Base-by-base conservation (phyloP, 2,113 vertebrate species). In the Ceyx cyanopectus region DNA sequence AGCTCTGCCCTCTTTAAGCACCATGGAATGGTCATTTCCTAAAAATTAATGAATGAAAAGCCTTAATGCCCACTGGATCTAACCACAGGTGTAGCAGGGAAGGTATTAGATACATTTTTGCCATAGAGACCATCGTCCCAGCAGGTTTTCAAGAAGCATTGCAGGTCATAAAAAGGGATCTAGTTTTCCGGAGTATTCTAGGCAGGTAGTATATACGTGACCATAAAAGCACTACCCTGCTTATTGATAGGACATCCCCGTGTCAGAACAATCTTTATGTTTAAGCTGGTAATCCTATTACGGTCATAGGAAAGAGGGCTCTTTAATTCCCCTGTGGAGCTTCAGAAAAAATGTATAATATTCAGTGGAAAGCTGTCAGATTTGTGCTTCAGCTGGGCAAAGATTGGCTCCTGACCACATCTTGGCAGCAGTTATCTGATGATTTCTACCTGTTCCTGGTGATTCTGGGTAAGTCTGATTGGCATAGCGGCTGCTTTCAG, bases 11-110 rank as follows among this genome's bases (percentile, higher is more conserved):
- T 98, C 94, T 97, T 97, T 87, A 98, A 95, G 81, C 98, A 98
- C 98, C 98, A 98, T 1, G 98, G 98, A 92, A 98, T 98, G 56
- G 98, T 98, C 98, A 98, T 98, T 96, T 98, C 98, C 98, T 98
- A 94, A 82, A 97, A 94, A 94, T 16, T 41, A 92, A 73, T 34
- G 79, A 69, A 91, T 14, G 6, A 74, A 85, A 92, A 78, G 19
- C 7, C 22, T 80, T 30, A 93, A 5, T 77, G 27, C 23, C 40
- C 24, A 72, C 24, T 6, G 20, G 12, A 74, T 37, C 23, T 43
- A 61, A 50, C 11, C 19, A 87, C 41, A 76, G 34, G 5, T 77
- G 9, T 3, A 62, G 37, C 6, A 73, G 8, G 3, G 5, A 50
- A 90, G 29, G 57, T 48, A 65, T 15, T 72, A 34, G 50, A 26